Conservation (phyloP, 2,888 invertebrate genomes). For the Diploptera punctata region DNA sequence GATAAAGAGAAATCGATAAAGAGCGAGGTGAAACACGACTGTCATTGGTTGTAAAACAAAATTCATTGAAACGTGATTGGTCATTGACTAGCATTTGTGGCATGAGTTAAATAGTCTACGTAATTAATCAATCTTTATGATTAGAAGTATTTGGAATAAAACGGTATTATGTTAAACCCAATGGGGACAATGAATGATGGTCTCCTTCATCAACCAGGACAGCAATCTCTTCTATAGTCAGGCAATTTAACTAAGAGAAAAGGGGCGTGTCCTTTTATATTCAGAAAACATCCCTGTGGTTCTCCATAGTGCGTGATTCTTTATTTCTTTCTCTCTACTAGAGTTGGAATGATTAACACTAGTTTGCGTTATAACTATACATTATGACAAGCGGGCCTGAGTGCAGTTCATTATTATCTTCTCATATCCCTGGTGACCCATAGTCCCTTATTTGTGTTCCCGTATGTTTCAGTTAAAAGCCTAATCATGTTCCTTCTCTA, state of each 20-base stretch:
- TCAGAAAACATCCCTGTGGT: slow-evolving; percentile 8
- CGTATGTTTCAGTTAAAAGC: slow-evolving; percentile 35
- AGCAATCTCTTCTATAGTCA: too few species aligned
- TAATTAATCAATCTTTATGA: too few species aligned
- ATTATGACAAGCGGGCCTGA: not conserved
- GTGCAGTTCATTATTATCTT: slow-evolving; percentile 13
- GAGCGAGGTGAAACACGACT: too few species aligned
- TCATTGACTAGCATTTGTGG: too few species aligned
- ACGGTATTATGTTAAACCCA: too few species aligned
- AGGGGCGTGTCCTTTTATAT: slow-evolving; percentile 20
- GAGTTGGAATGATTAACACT: slow-evolving; percentile 20
- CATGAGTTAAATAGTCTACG: too few species aligned
- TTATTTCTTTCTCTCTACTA: not conserved
- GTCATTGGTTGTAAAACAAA: too few species aligned
- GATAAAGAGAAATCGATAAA: too few species aligned
- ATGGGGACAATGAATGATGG: too few species aligned
- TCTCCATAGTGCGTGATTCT: slow-evolving; percentile 7
- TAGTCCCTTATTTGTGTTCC: slow-evolving; percentile 31
- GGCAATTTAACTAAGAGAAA: slow-evolving; percentile 22
- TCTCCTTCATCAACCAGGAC: too few species aligned
- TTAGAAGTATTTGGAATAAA: too few species aligned
- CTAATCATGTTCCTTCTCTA: slow-evolving; percentile 36
- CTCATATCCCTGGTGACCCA: slow-evolving; percentile 25
- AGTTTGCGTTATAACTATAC: slow-evolving; percentile 5
- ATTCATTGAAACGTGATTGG: too few species aligned